Conservation (phyloP, 2,888 invertebrate genomes). For the Azorinus chamasolen region DNA sequence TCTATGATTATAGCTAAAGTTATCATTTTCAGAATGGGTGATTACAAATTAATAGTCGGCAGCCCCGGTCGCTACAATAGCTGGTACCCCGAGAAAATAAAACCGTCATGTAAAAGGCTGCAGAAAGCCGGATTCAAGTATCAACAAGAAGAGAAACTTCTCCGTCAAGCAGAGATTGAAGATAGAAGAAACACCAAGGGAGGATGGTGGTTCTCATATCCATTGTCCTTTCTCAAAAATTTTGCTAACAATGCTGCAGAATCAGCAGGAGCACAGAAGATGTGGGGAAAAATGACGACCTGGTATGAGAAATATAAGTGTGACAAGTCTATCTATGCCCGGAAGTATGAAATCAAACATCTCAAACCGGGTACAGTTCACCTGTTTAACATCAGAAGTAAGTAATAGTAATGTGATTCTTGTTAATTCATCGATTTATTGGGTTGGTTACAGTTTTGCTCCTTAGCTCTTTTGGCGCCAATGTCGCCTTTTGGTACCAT, state of each 20-base stretch:
- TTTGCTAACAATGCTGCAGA: not conserved
- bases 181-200: slow-evolving; percentile 21
- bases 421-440: too few relatives aligned
- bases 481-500: too few relatives aligned
- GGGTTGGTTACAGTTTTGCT: too few relatives aligned
- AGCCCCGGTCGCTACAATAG: slow-evolving; percentile 79
- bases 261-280: not conserved
- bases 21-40: slow-evolving; percentile 74
- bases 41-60: slow-evolving; percentile 86
- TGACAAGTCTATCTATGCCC: slow-evolving; percentile 50
- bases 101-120: slow-evolving; percentile 38
- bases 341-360: slow-evolving; percentile 26
- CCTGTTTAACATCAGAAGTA: slow-evolving; percentile 54
- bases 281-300: slow-evolving; percentile 18
- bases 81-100: slow-evolving; percentile 73
- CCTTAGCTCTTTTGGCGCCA: too few relatives aligned
- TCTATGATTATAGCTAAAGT: too few relatives aligned
- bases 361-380: slow-evolving; percentile 37
- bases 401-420: not conserved
- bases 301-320: slow-evolving; percentile 48
- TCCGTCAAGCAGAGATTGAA: slow-evolving; percentile 14
- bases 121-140: slow-evolving; percentile 37
- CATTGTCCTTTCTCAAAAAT: slow-evolving; percentile 16
- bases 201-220: slow-evolving; percentile 52
- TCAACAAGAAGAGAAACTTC: slow-evolving; percentile 36